phyloP scores from a whole-genome alignment of 2,113 vertebrate species.

The Motacilla tschutschensis region DNA sequence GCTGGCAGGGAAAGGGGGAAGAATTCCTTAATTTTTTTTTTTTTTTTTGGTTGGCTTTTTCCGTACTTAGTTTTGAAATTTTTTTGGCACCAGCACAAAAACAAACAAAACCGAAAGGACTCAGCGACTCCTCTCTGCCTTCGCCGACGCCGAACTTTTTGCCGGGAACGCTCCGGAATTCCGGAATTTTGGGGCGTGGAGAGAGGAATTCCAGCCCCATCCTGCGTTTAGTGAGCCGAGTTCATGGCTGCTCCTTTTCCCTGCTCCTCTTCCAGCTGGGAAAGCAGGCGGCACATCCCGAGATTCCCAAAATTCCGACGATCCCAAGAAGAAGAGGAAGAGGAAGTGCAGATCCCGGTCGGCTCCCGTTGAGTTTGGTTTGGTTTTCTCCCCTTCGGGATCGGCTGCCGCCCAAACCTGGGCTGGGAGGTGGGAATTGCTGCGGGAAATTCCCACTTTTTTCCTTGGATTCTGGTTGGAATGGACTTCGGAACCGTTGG shows the following conservation, averaged over 20 bases:
- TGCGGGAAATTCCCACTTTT: conserved; percentile 9
- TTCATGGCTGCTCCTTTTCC: conserved; percentile 26
- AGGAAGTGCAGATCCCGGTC: not conserved
- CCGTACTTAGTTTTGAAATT: not conserved
- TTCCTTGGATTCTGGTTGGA: not conserved
- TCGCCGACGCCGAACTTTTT: not conserved
- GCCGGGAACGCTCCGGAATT: not conserved
- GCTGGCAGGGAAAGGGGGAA: conserved; percentile 33
- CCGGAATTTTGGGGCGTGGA: not conserved
- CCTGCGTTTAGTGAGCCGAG: not conserved
- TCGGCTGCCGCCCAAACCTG: not conserved
- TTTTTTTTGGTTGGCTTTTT: not conserved
- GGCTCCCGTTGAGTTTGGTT: not conserved
- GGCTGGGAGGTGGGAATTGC: not conserved
- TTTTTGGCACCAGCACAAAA: conserved; percentile 67
- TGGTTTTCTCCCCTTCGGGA: not conserved
- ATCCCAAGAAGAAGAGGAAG: not conserved
- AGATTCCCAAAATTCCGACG: not conserved
- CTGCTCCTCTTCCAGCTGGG: conserved; percentile 11
- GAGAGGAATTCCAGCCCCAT: conserved; percentile 18
- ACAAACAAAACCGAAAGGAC: not conserved
- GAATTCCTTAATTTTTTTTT: not conserved
- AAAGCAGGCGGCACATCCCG: conserved; percentile 15
- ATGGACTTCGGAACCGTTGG: conserved; percentile 27
- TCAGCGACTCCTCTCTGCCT: conserved; percentile 19